Conservation (phyloP, 2,797 vertebrate genomes). For the Eulemur coronatus region DNA sequence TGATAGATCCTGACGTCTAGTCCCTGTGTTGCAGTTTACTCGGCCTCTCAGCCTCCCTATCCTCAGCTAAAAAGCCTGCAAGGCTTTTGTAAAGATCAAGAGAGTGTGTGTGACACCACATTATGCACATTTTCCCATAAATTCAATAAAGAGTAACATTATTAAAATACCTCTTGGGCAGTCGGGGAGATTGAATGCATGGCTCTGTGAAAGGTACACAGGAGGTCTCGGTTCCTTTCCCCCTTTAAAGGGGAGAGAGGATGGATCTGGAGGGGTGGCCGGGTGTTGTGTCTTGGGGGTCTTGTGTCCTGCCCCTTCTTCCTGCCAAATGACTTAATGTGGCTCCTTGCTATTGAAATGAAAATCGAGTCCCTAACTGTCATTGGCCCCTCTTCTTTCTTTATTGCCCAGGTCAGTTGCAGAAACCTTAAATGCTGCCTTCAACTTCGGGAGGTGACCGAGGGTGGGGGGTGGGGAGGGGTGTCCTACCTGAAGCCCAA, state of each 20-base stretch:
- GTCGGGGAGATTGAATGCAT: background rate
- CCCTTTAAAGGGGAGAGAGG: background rate
- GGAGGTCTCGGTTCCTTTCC: background rate
- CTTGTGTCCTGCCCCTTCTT: background rate
- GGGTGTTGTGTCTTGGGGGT: accelerated
- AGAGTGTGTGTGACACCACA: too few relatives aligned
- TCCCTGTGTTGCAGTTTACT: accelerated
- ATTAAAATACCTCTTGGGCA: background rate
- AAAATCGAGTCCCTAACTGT: background rate
- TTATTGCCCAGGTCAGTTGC: background rate
- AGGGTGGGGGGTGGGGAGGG: accelerated
- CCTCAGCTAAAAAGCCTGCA: background rate
- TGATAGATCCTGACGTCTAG: background rate
- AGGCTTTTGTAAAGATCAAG: background rate
- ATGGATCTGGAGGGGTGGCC: background rate
- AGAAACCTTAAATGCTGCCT: background rate
- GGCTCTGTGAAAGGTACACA: background rate
- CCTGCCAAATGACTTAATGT: background rate
- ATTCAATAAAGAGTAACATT: background rate
- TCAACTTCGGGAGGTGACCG: background rate
- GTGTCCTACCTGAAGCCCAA: background rate
- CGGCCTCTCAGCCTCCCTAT: background rate
- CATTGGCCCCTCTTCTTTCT: background rate
- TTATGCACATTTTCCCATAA: background rate
- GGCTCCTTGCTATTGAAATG: background rate